A percentile compares a stretch with the other conserved stretches of the same genome.
Conservation (phyloP, 2,888 invertebrate species). For the Scaptomyza parva region DNA sequence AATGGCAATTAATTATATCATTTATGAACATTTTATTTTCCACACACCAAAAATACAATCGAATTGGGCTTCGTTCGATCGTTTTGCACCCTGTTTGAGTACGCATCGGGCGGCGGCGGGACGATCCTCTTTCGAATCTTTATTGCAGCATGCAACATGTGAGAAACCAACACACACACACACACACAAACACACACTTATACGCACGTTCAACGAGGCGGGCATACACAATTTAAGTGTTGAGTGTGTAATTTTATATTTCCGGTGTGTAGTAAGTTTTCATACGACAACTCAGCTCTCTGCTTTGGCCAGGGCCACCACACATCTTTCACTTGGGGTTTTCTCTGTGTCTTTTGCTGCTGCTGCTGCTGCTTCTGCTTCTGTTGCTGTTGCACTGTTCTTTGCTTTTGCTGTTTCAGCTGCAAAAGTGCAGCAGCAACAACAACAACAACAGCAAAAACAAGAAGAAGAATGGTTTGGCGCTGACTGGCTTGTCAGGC, state of each 20-base stretch:
- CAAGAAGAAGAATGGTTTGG: slow-evolving; percentile 39
- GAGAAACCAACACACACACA: slow-evolving; percentile 42
- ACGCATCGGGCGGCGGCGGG: slow-evolving; percentile 31
- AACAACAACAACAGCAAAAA: slow-evolving; percentile 35
- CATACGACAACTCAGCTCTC: slow-evolving; percentile 70
- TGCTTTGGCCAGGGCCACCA: slow-evolving; percentile 75
- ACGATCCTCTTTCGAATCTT: slow-evolving; percentile 62
- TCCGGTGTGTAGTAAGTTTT: slow-evolving; percentile 83
- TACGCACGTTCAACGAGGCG: slow-evolving; percentile 20
- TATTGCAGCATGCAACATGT: slow-evolving; percentile 72
- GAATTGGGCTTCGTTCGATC: slow-evolving; percentile 65
- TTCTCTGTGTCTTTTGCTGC: slow-evolving; percentile 50
- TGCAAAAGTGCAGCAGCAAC: slow-evolving; percentile 66
- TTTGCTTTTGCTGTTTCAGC: slow-evolving; percentile 75
- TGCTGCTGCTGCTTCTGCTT: slow-evolving; percentile 25
- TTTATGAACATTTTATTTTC: slow-evolving; percentile 39
- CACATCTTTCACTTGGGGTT: slow-evolving; percentile 60
- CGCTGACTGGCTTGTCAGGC: slow-evolving; percentile 46
- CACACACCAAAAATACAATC: slow-evolving; percentile 34
- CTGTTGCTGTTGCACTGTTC: slow-evolving; percentile 16
- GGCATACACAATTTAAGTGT: slow-evolving; percentile 81
- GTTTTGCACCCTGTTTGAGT: slow-evolving; percentile 70
- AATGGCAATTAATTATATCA: slow-evolving; percentile 57
- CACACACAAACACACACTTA: slow-evolving; percentile 20
- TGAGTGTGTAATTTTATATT: slow-evolving; percentile 85